Evolutionary conservation across 2,888 invertebrate species (phyloP).

Genomic region (Cerastis leucographa): DNA sequence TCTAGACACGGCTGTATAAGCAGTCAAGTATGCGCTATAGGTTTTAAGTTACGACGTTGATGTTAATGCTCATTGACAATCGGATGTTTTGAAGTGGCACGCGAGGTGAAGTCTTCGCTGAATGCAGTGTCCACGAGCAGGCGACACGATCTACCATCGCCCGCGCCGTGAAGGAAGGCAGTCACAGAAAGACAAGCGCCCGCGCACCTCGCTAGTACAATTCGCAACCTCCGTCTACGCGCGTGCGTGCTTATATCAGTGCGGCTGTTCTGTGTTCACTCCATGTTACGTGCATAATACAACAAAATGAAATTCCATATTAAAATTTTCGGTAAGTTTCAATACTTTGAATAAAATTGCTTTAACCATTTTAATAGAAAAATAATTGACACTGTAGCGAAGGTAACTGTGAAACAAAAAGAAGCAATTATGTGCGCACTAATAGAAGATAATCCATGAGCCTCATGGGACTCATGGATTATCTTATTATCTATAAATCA

Average conservation of each 20-base stretch:
- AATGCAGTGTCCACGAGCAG: conserved; percentile 72
- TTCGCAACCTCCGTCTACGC: conserved; percentile 69
- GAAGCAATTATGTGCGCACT: conserved; percentile 28
- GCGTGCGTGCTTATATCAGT: conserved; percentile 68
- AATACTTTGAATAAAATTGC: background rate
- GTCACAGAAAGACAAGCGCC: conserved; percentile 83
- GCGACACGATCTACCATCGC: conserved; percentile 56
- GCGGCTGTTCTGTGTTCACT: conserved; percentile 75
- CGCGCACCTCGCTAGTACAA: conserved; percentile 79
- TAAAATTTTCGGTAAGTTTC: conserved; percentile 83
- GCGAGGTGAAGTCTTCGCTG: conserved; percentile 78
- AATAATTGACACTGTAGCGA: conserved; percentile 14
- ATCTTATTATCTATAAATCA: no score
- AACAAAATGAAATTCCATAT: conserved; percentile 84
- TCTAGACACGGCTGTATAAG: conserved; percentile 2
- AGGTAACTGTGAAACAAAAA: conserved; percentile 48
- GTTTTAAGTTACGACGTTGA: conserved; percentile 66
- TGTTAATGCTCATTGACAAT: conserved; percentile 75
- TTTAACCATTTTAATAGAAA: background rate
- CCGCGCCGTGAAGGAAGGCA: conserved; percentile 70
- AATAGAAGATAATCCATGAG: conserved; percentile 20
- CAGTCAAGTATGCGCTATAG: conserved; percentile 31
- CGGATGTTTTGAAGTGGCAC: conserved; percentile 80
- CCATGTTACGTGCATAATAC: conserved; percentile 70
- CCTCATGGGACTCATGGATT: no score